Conservation (phyloP, 2,797 vertebrate species). For the Malurus splendens region DNA sequence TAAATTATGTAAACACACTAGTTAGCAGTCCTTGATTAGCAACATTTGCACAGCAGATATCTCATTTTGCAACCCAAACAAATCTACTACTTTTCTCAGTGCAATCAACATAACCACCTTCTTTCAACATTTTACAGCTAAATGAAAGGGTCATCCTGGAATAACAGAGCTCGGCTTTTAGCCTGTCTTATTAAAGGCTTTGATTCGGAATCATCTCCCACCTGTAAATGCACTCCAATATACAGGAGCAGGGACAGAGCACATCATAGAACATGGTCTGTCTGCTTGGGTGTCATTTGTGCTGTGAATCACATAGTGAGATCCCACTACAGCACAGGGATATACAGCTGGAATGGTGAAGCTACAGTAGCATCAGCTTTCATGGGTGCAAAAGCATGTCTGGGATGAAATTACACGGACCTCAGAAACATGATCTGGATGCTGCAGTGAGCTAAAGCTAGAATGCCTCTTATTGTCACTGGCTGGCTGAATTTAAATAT, state of each 20-base stretch:
- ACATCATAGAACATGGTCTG: accelerated
- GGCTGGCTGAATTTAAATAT: not conserved
- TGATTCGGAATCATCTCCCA: not conserved
- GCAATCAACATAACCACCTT: not conserved
- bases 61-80: not conserved
- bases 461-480: not conserved
- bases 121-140: not conserved
- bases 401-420: not conserved
- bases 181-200: not conserved
- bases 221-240: not conserved
- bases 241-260: not conserved
- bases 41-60: not conserved
- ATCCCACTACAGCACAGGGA: not conserved
- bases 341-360: not conserved
- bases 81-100: not conserved
- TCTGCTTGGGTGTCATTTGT: not conserved
- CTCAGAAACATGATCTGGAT: not conserved
- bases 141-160: not conserved
- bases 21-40: not conserved
- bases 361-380: not conserved
- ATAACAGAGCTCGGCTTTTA: not conserved
- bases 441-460: not conserved
- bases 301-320: not conserved
- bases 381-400: not conserved
- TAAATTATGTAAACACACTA: not conserved